Evolutionary conservation across 2,113 vertebrate species (phyloP).

Genomic region (Esox niger): DNA sequence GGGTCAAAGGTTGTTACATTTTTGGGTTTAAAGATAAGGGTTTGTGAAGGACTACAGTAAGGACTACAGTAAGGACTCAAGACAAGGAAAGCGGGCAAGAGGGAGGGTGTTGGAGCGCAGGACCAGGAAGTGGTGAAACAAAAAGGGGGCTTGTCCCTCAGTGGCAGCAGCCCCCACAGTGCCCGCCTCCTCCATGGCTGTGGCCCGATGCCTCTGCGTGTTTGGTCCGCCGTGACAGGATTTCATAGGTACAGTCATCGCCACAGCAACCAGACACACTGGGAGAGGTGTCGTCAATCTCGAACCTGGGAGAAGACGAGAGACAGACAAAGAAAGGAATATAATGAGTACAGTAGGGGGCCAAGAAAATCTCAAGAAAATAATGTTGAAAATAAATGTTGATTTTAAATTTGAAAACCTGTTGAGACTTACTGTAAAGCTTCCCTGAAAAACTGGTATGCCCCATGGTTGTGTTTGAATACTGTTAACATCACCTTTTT

Average conservation of each 20-base stretch:
- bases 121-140: constrained; percentile 21
- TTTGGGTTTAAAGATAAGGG: too few relatives aligned
- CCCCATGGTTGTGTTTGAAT: constrained; percentile 93
- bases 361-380: background rate
- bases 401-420: background rate
- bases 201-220: constrained; percentile 84
- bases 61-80: background rate
- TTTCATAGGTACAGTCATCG: constrained; percentile 90
- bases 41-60: background rate
- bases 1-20: background rate
- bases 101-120: constrained; percentile 5
- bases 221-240: constrained; percentile 88
- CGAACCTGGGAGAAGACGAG: constrained; percentile 71
- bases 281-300: constrained; percentile 88
- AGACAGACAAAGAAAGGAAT: background rate
- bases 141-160: constrained; percentile 56
- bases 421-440: constrained; percentile 85
- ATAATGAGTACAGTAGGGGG: background rate
- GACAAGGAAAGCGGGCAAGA: constrained; percentile 12
- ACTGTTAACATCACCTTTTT: constrained; percentile 95
- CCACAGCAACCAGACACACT: constrained; percentile 90
- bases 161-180: constrained; percentile 90
- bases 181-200: constrained; percentile 77
- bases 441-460: constrained; percentile 93
- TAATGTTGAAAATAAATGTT: background rate